Evolutionary conservation across 2,888 invertebrate species (phyloP).

Genomic region (Drosophila mayaguana): DNA sequence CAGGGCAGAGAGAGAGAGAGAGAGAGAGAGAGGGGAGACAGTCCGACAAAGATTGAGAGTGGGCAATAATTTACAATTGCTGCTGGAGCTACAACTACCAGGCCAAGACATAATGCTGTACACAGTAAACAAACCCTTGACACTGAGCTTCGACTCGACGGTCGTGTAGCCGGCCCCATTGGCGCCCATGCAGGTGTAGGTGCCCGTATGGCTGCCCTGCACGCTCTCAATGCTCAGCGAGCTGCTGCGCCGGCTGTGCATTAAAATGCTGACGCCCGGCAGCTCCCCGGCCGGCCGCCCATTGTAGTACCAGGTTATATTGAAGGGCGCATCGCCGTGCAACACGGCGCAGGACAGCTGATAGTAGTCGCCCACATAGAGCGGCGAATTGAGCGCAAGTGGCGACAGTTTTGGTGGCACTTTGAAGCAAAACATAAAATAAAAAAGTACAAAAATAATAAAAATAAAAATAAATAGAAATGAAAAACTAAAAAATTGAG

Average conservation of each 20-base stretch:
- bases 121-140: constrained; percentile 82
- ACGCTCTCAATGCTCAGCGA: constrained; percentile 88
- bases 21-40: background rate
- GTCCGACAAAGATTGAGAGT: constrained; percentile 14
- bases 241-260: constrained; percentile 87
- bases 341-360: constrained; percentile 89
- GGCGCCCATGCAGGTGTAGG: constrained; percentile 90
- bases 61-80: constrained; percentile 53
- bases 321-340: constrained; percentile 92
- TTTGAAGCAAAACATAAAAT: constrained; percentile 70
- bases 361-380: constrained; percentile 88
- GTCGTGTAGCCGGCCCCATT: constrained; percentile 87
- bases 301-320: constrained; percentile 91
- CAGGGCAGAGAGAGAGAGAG: constrained; percentile 24
- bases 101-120: constrained; percentile 24
- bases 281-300: constrained; percentile 76
- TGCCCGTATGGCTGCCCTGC: constrained; percentile 89
- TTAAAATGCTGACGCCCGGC: constrained; percentile 79
- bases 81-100: constrained; percentile 44
- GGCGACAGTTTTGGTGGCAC: constrained; percentile 89
- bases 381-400: constrained; percentile 88
- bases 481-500: background rate
- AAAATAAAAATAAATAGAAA: constrained; percentile 15
- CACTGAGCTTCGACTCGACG: constrained; percentile 80
- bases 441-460: constrained; percentile 44